These are phyloP conservation scores for Oncorhynchus nerka DNA, from an alignment of 2,113 vertebrate genomes.

Conservation along the genomic window DNA sequence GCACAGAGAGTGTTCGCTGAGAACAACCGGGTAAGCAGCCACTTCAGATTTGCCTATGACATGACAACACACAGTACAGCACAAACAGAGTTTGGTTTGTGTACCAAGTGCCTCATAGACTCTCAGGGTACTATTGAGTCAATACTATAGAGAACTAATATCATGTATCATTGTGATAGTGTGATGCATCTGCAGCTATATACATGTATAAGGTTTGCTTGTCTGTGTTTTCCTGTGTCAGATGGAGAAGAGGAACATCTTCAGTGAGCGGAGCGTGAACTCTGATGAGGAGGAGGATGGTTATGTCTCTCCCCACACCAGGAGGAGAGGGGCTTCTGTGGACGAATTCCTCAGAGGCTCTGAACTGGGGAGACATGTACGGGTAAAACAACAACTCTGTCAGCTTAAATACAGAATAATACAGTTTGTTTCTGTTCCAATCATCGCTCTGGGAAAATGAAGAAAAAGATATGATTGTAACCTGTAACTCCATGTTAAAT, in stretches of 20 bases:
- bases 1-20: conserved; percentile 87
- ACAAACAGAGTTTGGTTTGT: no score
- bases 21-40: conserved; percentile 80
- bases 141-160: no score
- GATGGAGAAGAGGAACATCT: conserved; percentile 90
- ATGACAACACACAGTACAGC: no score
- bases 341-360: conserved; percentile 96
- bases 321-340: conserved; percentile 86
- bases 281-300: conserved; percentile 91
- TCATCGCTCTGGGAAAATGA: no score
- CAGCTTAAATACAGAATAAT: no score
- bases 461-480: no score
- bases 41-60: not conserved
- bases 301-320: conserved; percentile 80
- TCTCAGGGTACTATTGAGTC: no score
- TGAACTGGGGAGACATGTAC: conserved; percentile 90
- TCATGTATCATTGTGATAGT: not conserved
- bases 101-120: no score
- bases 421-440: no score
- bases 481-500: no score
- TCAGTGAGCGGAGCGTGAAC: conserved; percentile 81
- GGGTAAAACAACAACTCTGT: not conserved
- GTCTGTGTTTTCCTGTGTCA: conserved; percentile 44
- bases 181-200: not conserved
- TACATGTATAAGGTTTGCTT: not conserved